These are phyloP conservation scores for Cataglyphis albicans DNA, from an alignment of 2,888 invertebrate species.

Conservation along the genomic window DNA sequence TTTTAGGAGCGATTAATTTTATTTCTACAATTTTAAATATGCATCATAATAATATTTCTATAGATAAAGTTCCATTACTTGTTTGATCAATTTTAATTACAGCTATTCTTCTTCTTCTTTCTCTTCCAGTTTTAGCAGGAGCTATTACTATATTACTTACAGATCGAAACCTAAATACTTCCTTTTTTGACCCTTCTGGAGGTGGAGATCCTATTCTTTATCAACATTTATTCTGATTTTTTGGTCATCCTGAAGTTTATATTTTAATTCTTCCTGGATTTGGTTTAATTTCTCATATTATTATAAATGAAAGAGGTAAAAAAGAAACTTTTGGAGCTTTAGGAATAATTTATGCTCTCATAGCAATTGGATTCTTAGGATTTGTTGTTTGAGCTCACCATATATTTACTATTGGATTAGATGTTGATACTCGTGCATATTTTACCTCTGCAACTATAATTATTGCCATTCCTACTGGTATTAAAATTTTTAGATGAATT, in stretches of 20 bases:
- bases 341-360: slow-evolving; percentile 94
- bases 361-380: slow-evolving; percentile 93
- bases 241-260: slow-evolving; percentile 95
- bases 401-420: slow-evolving; percentile 94
- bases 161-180: slow-evolving; percentile 93
- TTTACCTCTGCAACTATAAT: slow-evolving; percentile 95
- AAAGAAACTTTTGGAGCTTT: slow-evolving; percentile 91
- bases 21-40: slow-evolving; percentile 92
- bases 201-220: slow-evolving; percentile 94
- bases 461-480: slow-evolving; percentile 94
- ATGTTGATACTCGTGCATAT: slow-evolving; percentile 94
- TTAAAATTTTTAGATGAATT: slow-evolving; percentile 91
- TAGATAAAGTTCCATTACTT: slow-evolving; percentile 91
- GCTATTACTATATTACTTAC: slow-evolving; percentile 93
- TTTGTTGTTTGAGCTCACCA: slow-evolving; percentile 94
- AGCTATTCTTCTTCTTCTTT: slow-evolving; percentile 89
- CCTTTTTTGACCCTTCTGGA: slow-evolving; percentile 93
- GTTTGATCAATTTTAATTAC: slow-evolving; percentile 91
- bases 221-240: slow-evolving; percentile 95
- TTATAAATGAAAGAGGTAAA: slow-evolving; percentile 91
- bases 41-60: slow-evolving; percentile 88
- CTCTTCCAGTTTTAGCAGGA: slow-evolving; percentile 92
- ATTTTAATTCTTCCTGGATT: slow-evolving; percentile 94
- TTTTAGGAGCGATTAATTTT: slow-evolving; percentile 93
- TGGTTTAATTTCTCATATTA: slow-evolving; percentile 93